Base-by-base conservation (phyloP, 2,113 vertebrate genomes). In the Forbesichthys agassizii region DNA sequence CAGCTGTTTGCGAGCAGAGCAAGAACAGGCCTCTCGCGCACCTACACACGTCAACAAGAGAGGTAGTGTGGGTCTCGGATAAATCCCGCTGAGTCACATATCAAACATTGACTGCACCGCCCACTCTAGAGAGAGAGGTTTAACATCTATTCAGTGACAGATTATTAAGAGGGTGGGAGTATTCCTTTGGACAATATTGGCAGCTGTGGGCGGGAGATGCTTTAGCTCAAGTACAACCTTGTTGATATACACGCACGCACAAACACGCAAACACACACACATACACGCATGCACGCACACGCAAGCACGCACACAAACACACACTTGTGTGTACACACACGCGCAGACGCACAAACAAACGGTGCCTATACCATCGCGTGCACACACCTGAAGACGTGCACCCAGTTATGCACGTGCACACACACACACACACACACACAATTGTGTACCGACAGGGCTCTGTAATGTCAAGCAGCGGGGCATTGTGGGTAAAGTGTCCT, bases 71-170 rank as follows among this genome's bases (percentile, higher is more conserved):
- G 61, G n/a, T 68, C 68, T 74, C 9, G 61, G 5, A 78, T 80
- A 67, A 74, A 77, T 79, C 66, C 69, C 46, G 20, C 68, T 82
- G 80, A 86, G 82, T 86, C 83, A 85, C 75, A 71, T 53, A 72
- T 85, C 73, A 83, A 84, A 86, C 82, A 84, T 78, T 80, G 68
- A 68, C 74, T 33, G 80, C 61, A 3, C 80, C 78, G 73, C 75
- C 80, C 84, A 82, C 76, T 80, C 16, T 14, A 59, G 62, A 78
- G 69, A 73, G 64, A 77, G 56, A 73, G 67, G 73, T 75, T 74
- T 79, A 70, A 66, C 65, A 46, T 47, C 66, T 82, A 65, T 73
- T 81, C 71, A 70, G 42, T 65, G 63, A 67, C 66, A 73, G 33
- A 27, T n/a, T 27, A 27, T 66, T 73, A 74, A 52, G 67, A 69